Percentiles rank a stretch among this genome's conserved stretches.
Evolutionary conservation across 35 echinoderm and acorn worm genomes (phyloP).

Genomic region (Lytechinus pictus): DNA sequence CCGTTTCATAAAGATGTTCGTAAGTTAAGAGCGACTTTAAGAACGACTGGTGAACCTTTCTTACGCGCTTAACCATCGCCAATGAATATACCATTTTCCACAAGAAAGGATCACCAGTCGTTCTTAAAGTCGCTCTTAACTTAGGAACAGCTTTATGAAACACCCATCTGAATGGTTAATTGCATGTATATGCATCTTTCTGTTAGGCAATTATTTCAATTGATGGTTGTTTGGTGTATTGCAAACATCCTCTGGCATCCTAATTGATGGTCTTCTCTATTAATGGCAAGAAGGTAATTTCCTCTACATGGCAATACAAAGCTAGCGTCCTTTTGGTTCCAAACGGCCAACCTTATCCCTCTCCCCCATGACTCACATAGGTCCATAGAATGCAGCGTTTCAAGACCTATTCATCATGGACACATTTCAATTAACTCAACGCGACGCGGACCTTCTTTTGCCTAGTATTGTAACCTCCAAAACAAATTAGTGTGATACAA

Average conservation of each 20-base stretch:
- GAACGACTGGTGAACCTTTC: too few species aligned
- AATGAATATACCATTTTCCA: too few species aligned
- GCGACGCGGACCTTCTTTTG: neutral
- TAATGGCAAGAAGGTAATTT: too few species aligned
- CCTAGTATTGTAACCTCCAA: neutral
- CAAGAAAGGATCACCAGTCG: too few species aligned
- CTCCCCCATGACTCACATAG: neutral
- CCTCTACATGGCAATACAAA: too few species aligned
- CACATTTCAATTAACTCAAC: neutral
- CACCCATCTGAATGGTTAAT: neutral
- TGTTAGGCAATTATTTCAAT: neutral
- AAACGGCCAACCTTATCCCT: neutral
- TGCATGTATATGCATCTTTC: neutral
- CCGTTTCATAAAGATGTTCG: too few species aligned
- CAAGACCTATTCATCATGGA: conserved; percentile 18
- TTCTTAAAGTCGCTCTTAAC: too few species aligned
- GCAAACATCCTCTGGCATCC: neutral
- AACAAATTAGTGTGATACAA: neutral
- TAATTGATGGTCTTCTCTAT: neutral
- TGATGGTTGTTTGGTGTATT: neutral
- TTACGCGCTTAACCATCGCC: too few species aligned
- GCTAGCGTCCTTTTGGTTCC: too few species aligned
- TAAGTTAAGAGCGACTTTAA: too few species aligned
- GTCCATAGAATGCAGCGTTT: neutral
- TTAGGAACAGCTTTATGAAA: too few species aligned